Evolutionary conservation across 2,888 invertebrate genomes (phyloP), one percentile per base, ranked within the genome.

Genomic region (Hesperia comma): DNA sequence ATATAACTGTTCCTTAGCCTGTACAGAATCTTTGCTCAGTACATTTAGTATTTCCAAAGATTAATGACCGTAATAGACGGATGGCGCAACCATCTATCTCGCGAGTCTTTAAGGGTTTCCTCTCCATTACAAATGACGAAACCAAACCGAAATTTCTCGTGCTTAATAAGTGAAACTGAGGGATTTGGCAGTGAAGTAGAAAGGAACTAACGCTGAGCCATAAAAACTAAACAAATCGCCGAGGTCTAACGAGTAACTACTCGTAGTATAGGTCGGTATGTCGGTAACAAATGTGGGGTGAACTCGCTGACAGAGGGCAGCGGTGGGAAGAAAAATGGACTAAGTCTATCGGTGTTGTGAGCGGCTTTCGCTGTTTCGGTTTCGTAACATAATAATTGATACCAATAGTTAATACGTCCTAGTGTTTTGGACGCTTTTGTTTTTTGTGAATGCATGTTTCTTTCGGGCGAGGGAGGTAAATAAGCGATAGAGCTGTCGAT

Each of bases 161-260:
- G 6, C 7, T 15, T 46, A 46, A 46, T 46, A 46, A 6, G 12
- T 2, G 17, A 46, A 46, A 17, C 43, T 46, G 43, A 17, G 43
- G 17, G 43, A 15, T 17, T 46, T 46, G 15, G 43, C 43, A 46
- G 43, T 46, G 15, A 46, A 46, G 17, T 46, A 46, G 43, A 46
- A 46, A 46, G 43, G 43, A 15, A 46, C 17, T 46, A 46, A 46
- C 43, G 43, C 2, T 2, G 19, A 8, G 21, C 40, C 58, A 58
- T 58, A 58, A 43, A 58, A 58, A 58, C 43, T 21, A 57, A 56
- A 56, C 55, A 56, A 56, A 56, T 56, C 40, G 55, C 17, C 37
- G 26, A 26, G 58, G 58, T 58, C 43, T 2, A 37, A 10, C 43
- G 6, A 46, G 43, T 46, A 46, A 46, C 43, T 46, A n/a, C n/a